These are phyloP conservation scores for Lagorchestes hirsutus DNA, from an alignment of 2,797 vertebrate species.

Conservation along the genomic window DNA sequence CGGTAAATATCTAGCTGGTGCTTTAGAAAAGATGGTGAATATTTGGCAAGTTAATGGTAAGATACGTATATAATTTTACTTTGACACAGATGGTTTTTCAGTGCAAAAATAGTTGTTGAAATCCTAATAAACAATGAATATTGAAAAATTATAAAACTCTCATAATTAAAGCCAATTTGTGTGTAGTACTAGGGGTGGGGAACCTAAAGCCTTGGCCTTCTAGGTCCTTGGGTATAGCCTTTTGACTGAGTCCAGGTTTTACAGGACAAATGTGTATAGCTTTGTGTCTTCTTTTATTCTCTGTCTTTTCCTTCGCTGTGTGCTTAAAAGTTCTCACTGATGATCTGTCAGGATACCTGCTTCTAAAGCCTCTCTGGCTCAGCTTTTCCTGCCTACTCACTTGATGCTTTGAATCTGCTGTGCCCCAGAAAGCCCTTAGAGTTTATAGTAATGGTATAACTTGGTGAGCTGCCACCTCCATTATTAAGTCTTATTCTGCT, in stretches of 20 bases:
- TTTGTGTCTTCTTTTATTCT: background rate
- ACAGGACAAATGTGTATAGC: background rate
- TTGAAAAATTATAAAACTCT: background rate
- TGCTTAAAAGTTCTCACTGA: background rate
- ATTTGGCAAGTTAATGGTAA: conserved; percentile 99
- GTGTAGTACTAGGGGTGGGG: no score
- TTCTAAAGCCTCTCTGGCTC: background rate
- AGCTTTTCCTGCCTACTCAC: background rate
- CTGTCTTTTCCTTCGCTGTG: background rate
- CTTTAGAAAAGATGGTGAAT: conserved; percentile 96
- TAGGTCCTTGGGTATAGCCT: no score
- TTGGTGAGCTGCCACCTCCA: background rate
- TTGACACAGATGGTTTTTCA: background rate
- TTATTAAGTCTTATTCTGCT: background rate
- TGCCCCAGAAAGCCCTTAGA: background rate
- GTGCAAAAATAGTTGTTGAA: background rate
- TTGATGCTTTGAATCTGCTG: background rate
- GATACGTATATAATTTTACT: conserved; percentile 1
- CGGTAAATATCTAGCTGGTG: conserved; percentile 95
- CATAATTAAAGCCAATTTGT: background rate
- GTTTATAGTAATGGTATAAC: background rate
- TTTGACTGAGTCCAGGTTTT: no score
- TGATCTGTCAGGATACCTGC: background rate
- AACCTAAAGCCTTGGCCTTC: no score
- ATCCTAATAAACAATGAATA: background rate